Evolutionary conservation across 2,113 vertebrate species (phyloP), one percentile per base, ranked within the genome.

Genomic region (Esox niger): DNA sequence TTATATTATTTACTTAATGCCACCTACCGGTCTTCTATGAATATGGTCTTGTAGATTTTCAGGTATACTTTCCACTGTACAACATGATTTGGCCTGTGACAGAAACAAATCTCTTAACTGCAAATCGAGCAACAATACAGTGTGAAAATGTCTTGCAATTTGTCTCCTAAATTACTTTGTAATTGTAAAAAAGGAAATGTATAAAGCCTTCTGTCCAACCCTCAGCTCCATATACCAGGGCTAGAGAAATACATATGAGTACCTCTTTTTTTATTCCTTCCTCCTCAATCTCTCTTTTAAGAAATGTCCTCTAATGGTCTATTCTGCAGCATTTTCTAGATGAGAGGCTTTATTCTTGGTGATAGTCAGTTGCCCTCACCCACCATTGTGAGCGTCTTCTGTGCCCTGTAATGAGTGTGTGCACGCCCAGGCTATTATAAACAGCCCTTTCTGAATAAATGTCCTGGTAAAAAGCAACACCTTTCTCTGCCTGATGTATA

Each of bases 381-480:
- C 82, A 62, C 74, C 66, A 79, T 85, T 86, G 82, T 84, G 77
- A 81, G 78, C 71, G 65, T 86, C 79, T 79, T 82, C 73, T 15
- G 9, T 79, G 75, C 75, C 84, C 83, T 77, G 81, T 90, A 88
- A 89, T 87, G 84, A 88, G 82, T 75, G 66, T 35, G 79, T 80
- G 76, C 76, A 82, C 76, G 62, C 82, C 73, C 82, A 70, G 81
- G 79, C 75, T 78, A 81, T 79, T 88, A 90, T 87, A 88, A 90
- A 91, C 90, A 90, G 87, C 74, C 63, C n/a, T n/a, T n/a, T n/a
- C n/a, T n/a, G n/a, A n/a, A n/a, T n/a, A n/a, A 9, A 47, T 71
- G 85, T 86, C 85, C 86, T 78, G 86, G 73, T 85, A 86, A 89
- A 87, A 90, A 81, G 82, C 82, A 89, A 89, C 88, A 89, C 88